Evolutionary conservation across 2,888 invertebrate genomes (phyloP).

Genomic region (Stenodera caucasica): DNA sequence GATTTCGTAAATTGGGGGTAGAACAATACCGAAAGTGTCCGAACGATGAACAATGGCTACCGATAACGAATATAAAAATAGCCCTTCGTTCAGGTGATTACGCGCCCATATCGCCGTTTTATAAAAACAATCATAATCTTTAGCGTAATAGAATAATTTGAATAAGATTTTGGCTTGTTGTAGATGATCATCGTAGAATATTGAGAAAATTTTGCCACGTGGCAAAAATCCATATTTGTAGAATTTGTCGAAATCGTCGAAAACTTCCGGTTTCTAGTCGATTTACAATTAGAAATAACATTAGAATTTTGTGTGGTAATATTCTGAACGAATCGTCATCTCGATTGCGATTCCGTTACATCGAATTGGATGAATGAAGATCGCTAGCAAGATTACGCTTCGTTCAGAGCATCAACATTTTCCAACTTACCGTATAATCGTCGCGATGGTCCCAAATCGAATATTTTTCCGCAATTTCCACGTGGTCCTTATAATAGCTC

Average conservation of each 20-base stretch:
- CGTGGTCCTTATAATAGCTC: constrained; percentile 58
- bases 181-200: constrained; percentile 63
- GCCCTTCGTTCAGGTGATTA: constrained; percentile 67
- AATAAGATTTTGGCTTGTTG: constrained; percentile 67
- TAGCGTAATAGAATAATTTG: constrained; percentile 69
- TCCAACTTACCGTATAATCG: constrained; percentile 55
- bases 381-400: no score
- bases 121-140: constrained; percentile 71
- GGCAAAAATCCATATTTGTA: constrained; percentile 63
- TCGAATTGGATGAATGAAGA: no score
- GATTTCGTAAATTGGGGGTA: constrained; percentile 74
- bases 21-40: constrained; percentile 65
- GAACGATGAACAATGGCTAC: constrained; percentile 65
- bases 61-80: constrained; percentile 68
- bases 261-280: constrained; percentile 61
- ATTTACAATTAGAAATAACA: no score
- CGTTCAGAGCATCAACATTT: no score
- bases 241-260: constrained; percentile 61
- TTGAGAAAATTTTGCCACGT: constrained; percentile 64
- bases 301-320: no score
- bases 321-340: no score
- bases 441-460: constrained; percentile 63
- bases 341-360: no score
- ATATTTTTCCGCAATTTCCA: constrained; percentile 62
- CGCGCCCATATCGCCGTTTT: constrained; percentile 71